Base-by-base conservation (phyloP, 1,140 invertebrate species). In the Cecropterus lyciades region DNA sequence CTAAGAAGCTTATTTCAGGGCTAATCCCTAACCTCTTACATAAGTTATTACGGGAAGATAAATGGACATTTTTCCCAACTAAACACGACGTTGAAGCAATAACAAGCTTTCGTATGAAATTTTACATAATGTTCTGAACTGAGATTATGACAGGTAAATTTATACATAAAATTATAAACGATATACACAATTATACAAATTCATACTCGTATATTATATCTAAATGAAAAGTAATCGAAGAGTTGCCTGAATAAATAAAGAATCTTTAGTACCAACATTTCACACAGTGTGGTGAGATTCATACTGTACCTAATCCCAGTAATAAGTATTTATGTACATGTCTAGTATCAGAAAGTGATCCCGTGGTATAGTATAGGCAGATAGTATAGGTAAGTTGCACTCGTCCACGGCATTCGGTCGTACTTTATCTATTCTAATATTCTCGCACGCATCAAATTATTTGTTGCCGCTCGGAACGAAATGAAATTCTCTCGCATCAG, bases 11-110 rank as follows among this genome's bases (percentile, higher is more conserved):
- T 59, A 57, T 43, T 43, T 46, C 40, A 13, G 55, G 40, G 42
- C 43, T 57, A 57, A 57, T 57, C 55, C 55, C 55, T 20, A 57
- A 27, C 17, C 55, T 45, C 55, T 43, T 57, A 57, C 55, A 57
- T 45, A 57, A 57, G 37, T 57, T 57, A 57, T 57, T 57, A 57
- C 37, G 17, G 13, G 16, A 57, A 57, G 40, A 57, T 57, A 57
- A 43, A 43, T 17, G 55, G 55, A 73, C 59, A 65, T 46, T 59
- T 51, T 43, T 27, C 6, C 40, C 42, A 42, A 17, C 33, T 42
- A 40, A 40, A 55, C 33, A 20, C 30, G 15, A 17, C 15, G 52
- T n/a, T 17, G 42, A 13, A 17, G 16, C 10, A 24, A 43, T 56
- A 43, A 13, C 17, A 13, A 56, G 10, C 20, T 20, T 40, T 24